Conservation (phyloP, 2,888 invertebrate genomes). For the Lagria hirta region DNA sequence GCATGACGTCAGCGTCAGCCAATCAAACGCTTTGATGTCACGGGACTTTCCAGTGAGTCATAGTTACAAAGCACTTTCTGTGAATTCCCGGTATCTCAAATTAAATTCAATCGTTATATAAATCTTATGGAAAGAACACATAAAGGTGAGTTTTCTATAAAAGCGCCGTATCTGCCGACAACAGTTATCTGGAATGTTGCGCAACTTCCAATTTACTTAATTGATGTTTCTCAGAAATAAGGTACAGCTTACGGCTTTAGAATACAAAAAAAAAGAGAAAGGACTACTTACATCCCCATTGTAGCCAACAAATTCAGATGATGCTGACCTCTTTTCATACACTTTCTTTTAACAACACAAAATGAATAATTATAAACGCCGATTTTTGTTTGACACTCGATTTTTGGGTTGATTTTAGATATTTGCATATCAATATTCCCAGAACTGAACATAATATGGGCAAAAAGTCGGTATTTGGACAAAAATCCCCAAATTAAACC, state of each 20-base stretch:
- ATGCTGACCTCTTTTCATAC: conserved; percentile 8
- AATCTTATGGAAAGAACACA: too few species aligned
- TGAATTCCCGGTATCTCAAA: conserved; percentile 10
- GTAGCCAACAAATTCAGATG: conserved; percentile 10
- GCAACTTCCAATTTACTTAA: too few species aligned
- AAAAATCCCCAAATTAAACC: background rate
- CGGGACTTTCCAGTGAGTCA: conserved; percentile 26
- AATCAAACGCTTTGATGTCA: conserved; percentile 20
- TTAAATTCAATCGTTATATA: too few species aligned
- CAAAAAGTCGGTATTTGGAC: background rate
- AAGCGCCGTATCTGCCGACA: too few species aligned
- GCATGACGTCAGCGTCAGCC: conserved; percentile 20
- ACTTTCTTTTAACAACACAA: conserved; percentile 24
- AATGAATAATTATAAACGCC: conserved; percentile 13
- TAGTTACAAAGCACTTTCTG: conserved; percentile 24
- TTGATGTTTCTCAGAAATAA: too few species aligned
- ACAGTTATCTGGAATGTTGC: too few species aligned
- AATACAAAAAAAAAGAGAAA: conserved; percentile 1
- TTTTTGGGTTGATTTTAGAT: conserved; percentile 9
- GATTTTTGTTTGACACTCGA: background rate
- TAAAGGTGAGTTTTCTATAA: too few species aligned
- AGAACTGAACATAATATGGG: conserved; percentile 17
- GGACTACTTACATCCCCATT: conserved; percentile 23
- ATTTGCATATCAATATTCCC: conserved; percentile 16
- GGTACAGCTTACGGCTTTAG: too few species aligned